phyloP scores from a whole-genome alignment of 2,888 invertebrate species.

The Cynaeus angustus region DNA sequence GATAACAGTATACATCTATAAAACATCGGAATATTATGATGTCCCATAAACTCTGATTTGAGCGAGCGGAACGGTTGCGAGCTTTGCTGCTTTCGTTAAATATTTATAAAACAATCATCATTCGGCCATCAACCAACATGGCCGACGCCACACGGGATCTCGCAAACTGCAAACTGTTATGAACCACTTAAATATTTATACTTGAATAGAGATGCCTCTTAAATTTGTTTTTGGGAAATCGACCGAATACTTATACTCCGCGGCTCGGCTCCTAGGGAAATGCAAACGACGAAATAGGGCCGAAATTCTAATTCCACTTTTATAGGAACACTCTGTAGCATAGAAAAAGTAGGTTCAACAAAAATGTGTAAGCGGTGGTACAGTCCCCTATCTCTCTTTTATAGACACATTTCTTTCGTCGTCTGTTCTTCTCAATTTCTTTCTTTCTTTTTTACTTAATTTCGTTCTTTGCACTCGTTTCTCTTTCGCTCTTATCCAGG shows the following conservation, averaged over 20 bases:
- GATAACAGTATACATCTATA: constrained; percentile 71
- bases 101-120: constrained; percentile 74
- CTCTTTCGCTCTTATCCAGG: too few species aligned
- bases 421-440: too few species aligned
- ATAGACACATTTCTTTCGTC: too few species aligned
- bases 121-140: constrained; percentile 73
- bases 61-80: constrained; percentile 66
- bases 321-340: too few species aligned
- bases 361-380: too few species aligned
- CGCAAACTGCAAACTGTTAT: constrained; percentile 71
- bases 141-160: constrained; percentile 69
- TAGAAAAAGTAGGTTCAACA: too few species aligned
- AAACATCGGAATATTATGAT: constrained; percentile 72
- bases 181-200: constrained; percentile 72
- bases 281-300: too few species aligned
- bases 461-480: too few species aligned
- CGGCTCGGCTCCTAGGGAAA: background rate
- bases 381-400: too few species aligned
- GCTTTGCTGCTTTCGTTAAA: constrained; percentile 66
- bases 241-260: constrained; percentile 45
- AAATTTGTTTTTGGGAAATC: constrained; percentile 69
- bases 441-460: too few species aligned
- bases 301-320: too few species aligned
- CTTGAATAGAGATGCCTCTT: constrained; percentile 72
- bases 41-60: constrained; percentile 73